Base-by-base conservation (phyloP, 2,797 vertebrate species). In the Mus spretus region DNA sequence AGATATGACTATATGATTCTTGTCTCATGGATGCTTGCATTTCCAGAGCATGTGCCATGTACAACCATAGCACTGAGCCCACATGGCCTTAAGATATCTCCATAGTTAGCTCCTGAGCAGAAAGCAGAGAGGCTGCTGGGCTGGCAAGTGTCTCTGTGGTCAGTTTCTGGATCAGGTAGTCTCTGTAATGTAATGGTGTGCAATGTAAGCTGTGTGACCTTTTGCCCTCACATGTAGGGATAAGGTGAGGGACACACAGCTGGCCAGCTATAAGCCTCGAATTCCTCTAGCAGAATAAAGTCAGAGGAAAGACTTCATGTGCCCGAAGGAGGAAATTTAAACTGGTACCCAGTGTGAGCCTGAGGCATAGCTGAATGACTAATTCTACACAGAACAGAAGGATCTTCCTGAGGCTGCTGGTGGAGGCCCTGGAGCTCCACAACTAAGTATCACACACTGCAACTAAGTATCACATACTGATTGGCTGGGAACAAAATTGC, bases 261-360 rank as follows among this genome's bases (percentile, higher is more conserved):
- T 70, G 50, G 14, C 50, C 26, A 7, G 19, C 13, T 13, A 5
- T 17, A 31, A 40, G 53, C 26, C 44, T 78, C 6, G 13, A 11
- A 20, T n/a, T 37, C 40, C 79, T 67, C 24, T 15, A 65, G 63
- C 20, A 85, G 74, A 70, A 44, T 6, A 15, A 53, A 47, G 59
- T 61, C 6, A 13, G 9, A 14, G n/a, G 15, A 26, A 17, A 78
- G 57, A 57, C 24, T 22, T n/a, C 59, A 20, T 2, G 0, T 13
- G n/a, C 47, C 72, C 44, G 0, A 8, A 34, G 40, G 59, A 70
- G 47, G 28, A 31, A 26, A 24, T 0, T 37, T 19, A 26, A 7
- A 31, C 47, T 0, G 44, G n/a, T 10, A 31, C 26, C 65, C 11
- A 0, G 4, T 0, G 4, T 37, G 63, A 37, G 19, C 17, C 15